Conservation (phyloP, 2,888 invertebrate genomes). For the Netelia fuscicornis region DNA sequence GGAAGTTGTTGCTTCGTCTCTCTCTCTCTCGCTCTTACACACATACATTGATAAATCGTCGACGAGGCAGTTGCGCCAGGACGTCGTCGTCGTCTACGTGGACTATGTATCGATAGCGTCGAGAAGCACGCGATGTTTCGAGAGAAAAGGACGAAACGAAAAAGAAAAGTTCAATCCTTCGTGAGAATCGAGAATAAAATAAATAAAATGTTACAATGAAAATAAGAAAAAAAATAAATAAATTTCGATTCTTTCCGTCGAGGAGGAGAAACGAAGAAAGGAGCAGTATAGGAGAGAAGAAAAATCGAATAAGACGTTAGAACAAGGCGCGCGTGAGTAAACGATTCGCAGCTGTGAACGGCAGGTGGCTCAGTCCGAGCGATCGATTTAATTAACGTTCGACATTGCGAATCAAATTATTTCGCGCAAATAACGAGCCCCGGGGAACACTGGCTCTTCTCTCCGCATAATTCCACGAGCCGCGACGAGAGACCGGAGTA, state of each 20-base stretch:
- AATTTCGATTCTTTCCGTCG: neutral
- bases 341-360: neutral
- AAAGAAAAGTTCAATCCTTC: conserved; percentile 17
- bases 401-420: conserved; percentile 35
- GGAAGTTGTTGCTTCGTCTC: conserved; percentile 74
- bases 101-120: conserved; percentile 13
- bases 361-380: neutral
- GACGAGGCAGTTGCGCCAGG: conserved; percentile 51
- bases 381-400: conserved; percentile 32
- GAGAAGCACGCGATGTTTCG: conserved; percentile 19
- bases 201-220: neutral
- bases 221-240: neutral
- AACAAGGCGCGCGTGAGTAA: neutral
- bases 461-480: too few relatives aligned
- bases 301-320: too few relatives aligned
- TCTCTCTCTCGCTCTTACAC: conserved; percentile 51
- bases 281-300: neutral
- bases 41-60: conserved; percentile 46
- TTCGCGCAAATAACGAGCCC: conserved; percentile 25
- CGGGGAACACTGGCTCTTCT: neutral
- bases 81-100: conserved; percentile 46
- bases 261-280: neutral
- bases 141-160: conserved; percentile 7
- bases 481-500: too few relatives aligned
- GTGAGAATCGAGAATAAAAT: conserved; percentile 38